Conservation (phyloP, 2,113 vertebrate genomes). For the Silurus asotus region DNA sequence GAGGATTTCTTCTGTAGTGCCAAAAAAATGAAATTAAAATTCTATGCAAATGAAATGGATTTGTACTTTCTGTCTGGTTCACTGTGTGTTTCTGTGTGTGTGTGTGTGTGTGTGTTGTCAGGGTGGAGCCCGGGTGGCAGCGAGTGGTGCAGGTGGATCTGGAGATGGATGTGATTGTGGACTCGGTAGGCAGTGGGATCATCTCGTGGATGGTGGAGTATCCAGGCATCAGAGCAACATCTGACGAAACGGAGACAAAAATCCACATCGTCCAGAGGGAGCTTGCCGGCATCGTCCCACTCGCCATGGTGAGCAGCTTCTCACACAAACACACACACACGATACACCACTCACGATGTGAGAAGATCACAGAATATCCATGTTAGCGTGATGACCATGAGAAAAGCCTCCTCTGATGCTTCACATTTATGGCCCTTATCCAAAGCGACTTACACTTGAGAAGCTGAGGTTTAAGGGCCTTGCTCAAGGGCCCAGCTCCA, state of each 20-base stretch:
- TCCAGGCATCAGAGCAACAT: slow-evolving; percentile 70
- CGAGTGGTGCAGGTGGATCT: slow-evolving; percentile 89
- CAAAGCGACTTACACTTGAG: too few relatives aligned
- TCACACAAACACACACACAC: not conserved
- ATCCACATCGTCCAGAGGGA: slow-evolving; percentile 89
- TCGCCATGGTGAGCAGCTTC: slow-evolving; percentile 86
- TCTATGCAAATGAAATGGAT: not conserved
- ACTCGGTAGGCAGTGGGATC: slow-evolving; percentile 83
- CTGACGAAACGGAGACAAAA: slow-evolving; percentile 80
- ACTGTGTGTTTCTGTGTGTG: not conserved
- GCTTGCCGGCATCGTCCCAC: slow-evolving; percentile 84
- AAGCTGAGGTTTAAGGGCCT: too few relatives aligned
- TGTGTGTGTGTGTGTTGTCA: slow-evolving; percentile 56
- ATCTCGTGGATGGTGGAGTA: slow-evolving; percentile 96
- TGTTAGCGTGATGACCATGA: not conserved
- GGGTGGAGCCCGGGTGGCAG: slow-evolving; percentile 76
- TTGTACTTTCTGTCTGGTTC: not conserved
- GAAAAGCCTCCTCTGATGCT: not conserved
- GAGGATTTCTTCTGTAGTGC: not conserved
- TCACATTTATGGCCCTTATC: too few relatives aligned
- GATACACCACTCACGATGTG: not conserved
- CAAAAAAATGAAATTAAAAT: not conserved
- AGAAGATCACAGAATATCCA: not conserved
- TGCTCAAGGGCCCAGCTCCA: too few relatives aligned
- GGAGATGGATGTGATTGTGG: slow-evolving; percentile 83